phyloP scores from a whole-genome alignment of 2,797 vertebrate genomes.

The Orestias chungarensis region DNA sequence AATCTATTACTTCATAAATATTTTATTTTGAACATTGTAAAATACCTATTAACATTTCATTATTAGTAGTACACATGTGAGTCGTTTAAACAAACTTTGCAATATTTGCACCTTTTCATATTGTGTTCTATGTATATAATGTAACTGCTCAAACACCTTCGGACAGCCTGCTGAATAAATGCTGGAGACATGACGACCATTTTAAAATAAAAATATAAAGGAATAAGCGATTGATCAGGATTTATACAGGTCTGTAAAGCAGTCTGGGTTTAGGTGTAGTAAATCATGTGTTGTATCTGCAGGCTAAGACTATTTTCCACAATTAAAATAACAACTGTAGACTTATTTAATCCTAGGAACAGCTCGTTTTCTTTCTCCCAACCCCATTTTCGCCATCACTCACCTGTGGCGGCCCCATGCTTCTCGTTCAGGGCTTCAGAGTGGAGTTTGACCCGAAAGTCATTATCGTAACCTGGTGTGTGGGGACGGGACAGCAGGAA shows the following conservation, averaged over 20 bases:
- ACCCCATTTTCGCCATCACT: conserved; percentile 74
- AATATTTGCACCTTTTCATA: background rate
- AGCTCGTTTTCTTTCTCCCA: conserved; percentile 5
- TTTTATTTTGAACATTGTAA: too few species aligned
- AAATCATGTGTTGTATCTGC: conserved; percentile 6
- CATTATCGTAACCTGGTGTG: conserved; percentile 92
- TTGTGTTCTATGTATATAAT: background rate
- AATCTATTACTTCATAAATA: background rate
- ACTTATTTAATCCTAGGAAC: background rate
- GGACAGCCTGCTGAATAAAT: background rate
- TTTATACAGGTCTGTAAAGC: background rate
- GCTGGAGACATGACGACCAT: background rate
- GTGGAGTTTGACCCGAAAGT: conserved; percentile 91
- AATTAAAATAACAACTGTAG: background rate
- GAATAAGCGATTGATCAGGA: background rate
- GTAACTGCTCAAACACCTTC: too few species aligned
- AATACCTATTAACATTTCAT: too few species aligned
- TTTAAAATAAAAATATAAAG: conserved; percentile 2
- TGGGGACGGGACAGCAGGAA: conserved; percentile 69
- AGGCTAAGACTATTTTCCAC: conserved; percentile 1
- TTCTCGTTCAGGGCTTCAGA: conserved; percentile 91
- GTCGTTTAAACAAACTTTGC: background rate
- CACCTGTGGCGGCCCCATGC: conserved; percentile 87
- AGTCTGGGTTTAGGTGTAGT: background rate
- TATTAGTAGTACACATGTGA: background rate